Conservation (phyloP, 2,113 vertebrate species). For the Emberiza fucata region DNA sequence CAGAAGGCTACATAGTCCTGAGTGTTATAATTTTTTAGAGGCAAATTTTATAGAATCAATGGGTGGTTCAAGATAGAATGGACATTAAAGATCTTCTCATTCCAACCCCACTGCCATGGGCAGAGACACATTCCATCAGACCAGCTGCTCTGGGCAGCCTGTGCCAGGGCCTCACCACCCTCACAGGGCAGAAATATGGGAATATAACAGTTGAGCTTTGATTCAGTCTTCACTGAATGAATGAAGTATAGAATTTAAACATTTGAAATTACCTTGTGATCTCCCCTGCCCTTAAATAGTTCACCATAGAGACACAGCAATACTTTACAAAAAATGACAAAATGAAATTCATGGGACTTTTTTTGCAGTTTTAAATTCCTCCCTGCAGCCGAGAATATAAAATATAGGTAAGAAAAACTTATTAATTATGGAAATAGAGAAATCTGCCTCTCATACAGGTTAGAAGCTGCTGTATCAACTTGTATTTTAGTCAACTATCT, state of each 20-base stretch:
- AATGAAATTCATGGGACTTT: neutral
- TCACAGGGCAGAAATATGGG: neutral
- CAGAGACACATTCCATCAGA: no score
- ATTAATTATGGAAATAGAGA: neutral
- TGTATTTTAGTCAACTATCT: neutral
- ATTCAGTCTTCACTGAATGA: neutral
- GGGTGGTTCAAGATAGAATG: neutral
- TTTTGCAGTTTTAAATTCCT: neutral
- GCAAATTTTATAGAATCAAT: neutral
- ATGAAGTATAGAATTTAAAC: neutral
- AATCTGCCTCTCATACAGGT: neutral
- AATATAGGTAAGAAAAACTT: neutral
- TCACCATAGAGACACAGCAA: neutral
- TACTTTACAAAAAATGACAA: neutral
- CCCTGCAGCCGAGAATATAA: neutral
- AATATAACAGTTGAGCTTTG: neutral
- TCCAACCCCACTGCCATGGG: fast-evolving
- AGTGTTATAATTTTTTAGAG: neutral
- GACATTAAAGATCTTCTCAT: neutral
- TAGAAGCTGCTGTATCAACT: neutral
- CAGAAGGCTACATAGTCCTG: neutral
- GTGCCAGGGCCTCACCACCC: neutral
- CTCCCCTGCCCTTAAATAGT: fast-evolving
- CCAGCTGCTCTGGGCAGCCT: neutral
- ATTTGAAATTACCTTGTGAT: neutral